Evolutionary conservation across 2,797 vertebrate species (phyloP).

Genomic region (Phataginus tetradactyla): DNA sequence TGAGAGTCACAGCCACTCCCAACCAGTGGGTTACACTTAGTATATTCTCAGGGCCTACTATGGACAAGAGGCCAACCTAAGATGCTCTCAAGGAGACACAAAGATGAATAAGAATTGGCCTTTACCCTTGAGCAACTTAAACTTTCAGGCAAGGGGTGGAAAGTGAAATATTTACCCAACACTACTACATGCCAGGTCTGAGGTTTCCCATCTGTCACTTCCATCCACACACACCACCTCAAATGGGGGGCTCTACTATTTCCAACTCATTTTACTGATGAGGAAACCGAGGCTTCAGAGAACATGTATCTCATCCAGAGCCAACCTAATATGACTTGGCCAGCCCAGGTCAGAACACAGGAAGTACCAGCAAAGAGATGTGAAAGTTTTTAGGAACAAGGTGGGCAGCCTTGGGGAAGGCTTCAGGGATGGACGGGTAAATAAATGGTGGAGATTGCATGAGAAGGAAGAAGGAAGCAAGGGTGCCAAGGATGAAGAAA

Average conservation of each 20-base stretch:
- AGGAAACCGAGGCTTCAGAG: background rate
- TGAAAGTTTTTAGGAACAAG: background rate
- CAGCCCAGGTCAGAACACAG: background rate
- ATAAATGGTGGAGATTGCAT: accelerated
- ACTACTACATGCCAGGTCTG: background rate
- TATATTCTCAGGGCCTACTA: accelerated
- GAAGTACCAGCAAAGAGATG: background rate
- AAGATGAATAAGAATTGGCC: background rate
- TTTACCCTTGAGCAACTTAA: background rate
- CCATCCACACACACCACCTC: background rate
- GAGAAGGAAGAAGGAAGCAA: background rate
- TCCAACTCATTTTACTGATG: background rate
- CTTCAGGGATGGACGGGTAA: too few relatives aligned
- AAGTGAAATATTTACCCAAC: background rate
- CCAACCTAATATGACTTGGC: background rate
- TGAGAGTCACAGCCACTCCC: background rate
- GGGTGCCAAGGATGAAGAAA: background rate
- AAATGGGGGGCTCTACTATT: background rate
- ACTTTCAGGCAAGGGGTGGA: accelerated
- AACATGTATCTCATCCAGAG: background rate
- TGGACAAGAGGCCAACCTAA: background rate
- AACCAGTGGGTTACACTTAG: too few relatives aligned
- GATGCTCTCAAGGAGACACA: background rate
- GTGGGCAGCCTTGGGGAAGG: background rate
- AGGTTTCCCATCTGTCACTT: background rate